phyloP scores from a whole-genome alignment of 2,113 vertebrate species.

The rabbit (Oryctolagus cuniculus) region mOryCun1.1 NC_091435.1:68180501-68181000 shows the following conservation, averaged over 20 bases:
- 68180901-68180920: neutral
- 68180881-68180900: neutral
- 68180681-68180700: neutral
- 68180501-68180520: no score
- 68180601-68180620: no score
- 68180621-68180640: no score
- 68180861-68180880: neutral
- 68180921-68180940: neutral
- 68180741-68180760: neutral
- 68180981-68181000: neutral
- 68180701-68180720: neutral
- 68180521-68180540: no score
- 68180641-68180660: neutral
- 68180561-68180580: no score
- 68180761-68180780: neutral
- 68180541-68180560: no score
- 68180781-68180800: neutral
- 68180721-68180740: neutral
- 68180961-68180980: neutral
- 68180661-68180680: neutral
- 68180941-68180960: neutral
- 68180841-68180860: neutral
- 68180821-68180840: neutral
- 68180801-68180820: neutral
- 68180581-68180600: no score